Base-by-base conservation (phyloP, 2,797 vertebrate genomes). In the Siniperca obscura region DNA sequence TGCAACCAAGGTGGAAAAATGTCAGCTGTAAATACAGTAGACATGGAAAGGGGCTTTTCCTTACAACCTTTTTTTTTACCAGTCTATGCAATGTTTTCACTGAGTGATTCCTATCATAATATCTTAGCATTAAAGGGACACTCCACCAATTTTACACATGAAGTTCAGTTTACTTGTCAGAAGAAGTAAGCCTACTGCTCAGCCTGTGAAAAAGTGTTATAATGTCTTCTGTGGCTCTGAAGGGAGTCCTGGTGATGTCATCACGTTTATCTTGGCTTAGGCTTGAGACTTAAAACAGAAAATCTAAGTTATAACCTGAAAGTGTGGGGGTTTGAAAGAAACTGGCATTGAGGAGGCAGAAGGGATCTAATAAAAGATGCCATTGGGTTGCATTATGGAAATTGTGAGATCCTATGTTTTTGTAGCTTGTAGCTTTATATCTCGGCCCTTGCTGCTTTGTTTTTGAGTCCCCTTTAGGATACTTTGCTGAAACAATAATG, bases 91-190 rank as follows among this genome's bases (percentile, higher is more conserved):
- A 22, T 71, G 48, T 36, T 38, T 42, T 78, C 40, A 69, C 25
- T 46, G 17, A 70, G 38, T 72, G n/a, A 74, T 34, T 84, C n/a
- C 46, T 65, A 13, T 44, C 55, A n/a, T 53, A 56, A 66, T 70
- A 74, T 56, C 19, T 76, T 17, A 25, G 13, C 53, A 59, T 52
- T 48, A 34, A 44, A 69, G 22, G 48, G 7, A 22, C 19, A 48
- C 46, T 30, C 30, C 3, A 22, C 21, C 2, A 1, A 11, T 12
- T 61, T 44, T 50, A 85, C 60, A 34, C 12, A 50, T 52, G 34
- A 38, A 42, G 52, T 80, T 78, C n/a, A 22, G 42, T 57, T 77
- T 40, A 70, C 34, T 36, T 77, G 25, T 59, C 12, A 74, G 3
- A 46, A 16, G 13, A 8, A 52, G 25, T 46, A 16, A 13, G 44